Percentiles rank a stretch among this genome's conserved stretches.
phyloP scores from a whole-genome alignment of 2,797 vertebrate species.

The Rhodeus uyekii region DNA sequence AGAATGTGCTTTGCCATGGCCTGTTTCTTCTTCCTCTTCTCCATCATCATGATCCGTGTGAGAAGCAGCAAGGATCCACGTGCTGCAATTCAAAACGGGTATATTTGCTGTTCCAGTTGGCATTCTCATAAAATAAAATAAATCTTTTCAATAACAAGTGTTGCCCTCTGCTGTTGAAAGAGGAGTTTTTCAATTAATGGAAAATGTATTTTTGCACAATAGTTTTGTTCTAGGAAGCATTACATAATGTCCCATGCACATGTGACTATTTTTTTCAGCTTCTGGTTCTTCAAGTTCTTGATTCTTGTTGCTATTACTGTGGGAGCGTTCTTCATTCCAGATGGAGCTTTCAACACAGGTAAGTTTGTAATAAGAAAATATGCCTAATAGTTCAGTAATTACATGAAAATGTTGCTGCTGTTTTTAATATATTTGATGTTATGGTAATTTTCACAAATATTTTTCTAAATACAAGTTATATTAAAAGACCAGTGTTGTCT shows the following conservation, averaged over 20 bases:
- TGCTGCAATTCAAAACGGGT: slow-evolving; percentile 88
- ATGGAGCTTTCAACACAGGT: slow-evolving; percentile 84
- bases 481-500: not conserved
- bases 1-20: slow-evolving; percentile 89
- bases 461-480: not conserved
- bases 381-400: not conserved
- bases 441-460: not conserved
- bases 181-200: not conserved
- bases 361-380: slow-evolving; percentile 26
- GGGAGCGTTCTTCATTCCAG: slow-evolving; percentile 92
- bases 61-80: slow-evolving; percentile 88
- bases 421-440: slow-evolving; percentile 53
- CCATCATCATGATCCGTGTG: slow-evolving; percentile 84
- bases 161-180: slow-evolving; percentile 61
- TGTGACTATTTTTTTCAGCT: slow-evolving; percentile 70
- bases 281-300: slow-evolving; percentile 97
- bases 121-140: not conserved
- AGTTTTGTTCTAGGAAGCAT: not conserved
- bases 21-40: slow-evolving; percentile 90
- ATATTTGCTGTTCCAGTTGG: not conserved
- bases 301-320: slow-evolving; percentile 85
- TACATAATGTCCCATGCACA: not conserved
- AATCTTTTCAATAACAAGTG: not conserved
- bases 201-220: slow-evolving; percentile 14
- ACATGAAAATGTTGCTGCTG: not conserved